These are phyloP conservation scores for Antheraea mylitta DNA, from an alignment of 1,140 invertebrate species.

Conservation along the genomic window DNA sequence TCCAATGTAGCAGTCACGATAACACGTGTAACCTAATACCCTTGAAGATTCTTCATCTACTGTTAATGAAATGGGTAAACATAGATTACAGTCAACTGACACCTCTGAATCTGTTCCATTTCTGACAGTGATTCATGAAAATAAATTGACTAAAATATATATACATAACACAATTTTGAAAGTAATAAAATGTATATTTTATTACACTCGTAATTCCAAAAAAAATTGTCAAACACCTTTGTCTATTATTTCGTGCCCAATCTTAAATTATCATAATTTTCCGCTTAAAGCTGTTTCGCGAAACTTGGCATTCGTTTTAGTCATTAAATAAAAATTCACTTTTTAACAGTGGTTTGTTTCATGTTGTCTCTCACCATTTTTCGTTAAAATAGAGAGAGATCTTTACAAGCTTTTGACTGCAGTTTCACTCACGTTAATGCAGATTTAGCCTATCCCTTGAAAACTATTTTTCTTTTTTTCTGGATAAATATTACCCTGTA, in stretches of 20 bases:
- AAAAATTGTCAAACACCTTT: conserved; percentile 9
- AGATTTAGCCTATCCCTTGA: too few species aligned
- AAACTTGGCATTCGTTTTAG: conserved; percentile 32
- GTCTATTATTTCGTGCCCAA: conserved; percentile 21
- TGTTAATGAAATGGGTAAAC: conserved; percentile 60
- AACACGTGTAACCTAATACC: conserved; percentile 51
- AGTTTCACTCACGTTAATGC: too few species aligned
- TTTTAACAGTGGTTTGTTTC: conserved; percentile 14
- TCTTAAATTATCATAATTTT: conserved; percentile 54
- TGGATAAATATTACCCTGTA: too few species aligned
- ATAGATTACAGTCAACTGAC: conserved; percentile 55
- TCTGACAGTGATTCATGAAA: conserved; percentile 28
- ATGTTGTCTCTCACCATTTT: not conserved
- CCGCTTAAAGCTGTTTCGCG: conserved; percentile 38
- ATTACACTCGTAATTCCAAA: not conserved
- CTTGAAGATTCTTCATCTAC: conserved; percentile 50
- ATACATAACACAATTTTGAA: not conserved
- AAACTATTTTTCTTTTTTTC: too few species aligned
- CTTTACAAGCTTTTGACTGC: too few species aligned
- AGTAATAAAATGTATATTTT: not conserved
- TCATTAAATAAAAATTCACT: conserved; percentile 33
- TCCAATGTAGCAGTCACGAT: conserved; percentile 22
- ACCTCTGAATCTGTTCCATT: conserved; percentile 43
- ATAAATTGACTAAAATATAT: conserved; percentile 17
- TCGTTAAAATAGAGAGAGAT: too few species aligned